phyloP scores from a whole-genome alignment of 2,797 vertebrate genomes.

The Galaxias olidus region DNA sequence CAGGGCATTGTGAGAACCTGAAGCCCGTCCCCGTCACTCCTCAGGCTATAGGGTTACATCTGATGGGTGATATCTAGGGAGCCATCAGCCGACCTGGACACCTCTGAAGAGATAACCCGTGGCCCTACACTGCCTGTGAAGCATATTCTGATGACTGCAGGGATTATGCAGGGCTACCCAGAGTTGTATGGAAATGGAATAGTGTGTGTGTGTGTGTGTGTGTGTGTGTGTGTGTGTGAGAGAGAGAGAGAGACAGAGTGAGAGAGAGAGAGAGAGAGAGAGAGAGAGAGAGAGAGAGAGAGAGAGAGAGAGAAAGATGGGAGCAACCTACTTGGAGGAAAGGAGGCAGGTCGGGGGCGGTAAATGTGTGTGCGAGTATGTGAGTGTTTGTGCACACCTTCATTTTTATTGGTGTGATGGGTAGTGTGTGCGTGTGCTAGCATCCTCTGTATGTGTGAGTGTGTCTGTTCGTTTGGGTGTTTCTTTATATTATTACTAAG shows the following conservation, averaged over 20 bases:
- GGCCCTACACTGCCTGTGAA: not conserved
- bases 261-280: not conserved
- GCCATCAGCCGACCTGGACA: too few species aligned
- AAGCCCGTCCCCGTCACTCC: too few species aligned
- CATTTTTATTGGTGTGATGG: not conserved
- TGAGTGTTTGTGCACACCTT: not conserved
- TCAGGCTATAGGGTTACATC: too few species aligned
- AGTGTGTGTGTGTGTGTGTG: too few species aligned
- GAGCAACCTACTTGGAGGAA: not conserved
- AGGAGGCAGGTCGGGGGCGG: not conserved
- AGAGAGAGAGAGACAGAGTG: not conserved
- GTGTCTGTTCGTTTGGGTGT: not conserved
- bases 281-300: not conserved
- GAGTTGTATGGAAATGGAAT: constrained; percentile 35
- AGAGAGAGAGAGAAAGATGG: not conserved
- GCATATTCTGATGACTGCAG: constrained; percentile 21
- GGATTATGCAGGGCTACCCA: constrained; percentile 11
- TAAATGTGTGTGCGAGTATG: constrained; percentile 9
- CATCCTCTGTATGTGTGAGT: not conserved
- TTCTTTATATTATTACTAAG: not conserved
- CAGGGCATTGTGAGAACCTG: too few species aligned
- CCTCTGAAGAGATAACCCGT: not conserved
- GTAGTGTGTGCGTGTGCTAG: too few species aligned
- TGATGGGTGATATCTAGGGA: too few species aligned
- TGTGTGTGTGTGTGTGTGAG: too few species aligned